These are phyloP conservation scores for Eueremaeus valkanovi DNA, from an alignment of 2,888 invertebrate genomes.

Conservation along the genomic window DNA sequence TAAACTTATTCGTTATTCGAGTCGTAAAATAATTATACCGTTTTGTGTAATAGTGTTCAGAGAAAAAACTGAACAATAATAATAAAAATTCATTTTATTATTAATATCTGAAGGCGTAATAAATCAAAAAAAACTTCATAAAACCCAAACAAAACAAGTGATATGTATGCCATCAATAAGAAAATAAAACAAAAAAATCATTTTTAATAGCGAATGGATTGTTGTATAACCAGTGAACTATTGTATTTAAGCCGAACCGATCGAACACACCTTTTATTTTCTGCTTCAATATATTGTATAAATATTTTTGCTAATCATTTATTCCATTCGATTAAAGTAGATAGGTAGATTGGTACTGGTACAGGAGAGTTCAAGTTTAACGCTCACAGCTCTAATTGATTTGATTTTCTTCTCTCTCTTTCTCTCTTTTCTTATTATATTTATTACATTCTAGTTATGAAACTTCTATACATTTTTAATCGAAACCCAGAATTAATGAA, in stretches of 20 bases:
- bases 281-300: not conserved
- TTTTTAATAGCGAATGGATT: not conserved
- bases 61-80: slow-evolving; percentile 2
- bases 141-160: slow-evolving; percentile 22
- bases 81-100: not conserved
- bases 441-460: no score
- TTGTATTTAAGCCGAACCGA: not conserved
- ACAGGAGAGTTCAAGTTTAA: not conserved
- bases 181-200: not conserved
- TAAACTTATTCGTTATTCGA: not conserved
- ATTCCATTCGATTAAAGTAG: not conserved
- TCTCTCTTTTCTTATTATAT: no score
- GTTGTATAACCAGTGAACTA: slow-evolving; percentile 8
- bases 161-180: slow-evolving; percentile 28
- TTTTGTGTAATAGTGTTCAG: not conserved
- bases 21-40: not conserved
- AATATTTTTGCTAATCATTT: no score
- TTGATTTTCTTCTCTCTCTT: not conserved
- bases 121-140: slow-evolving; percentile 24
- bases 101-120: slow-evolving; percentile 18
- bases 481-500: no score
- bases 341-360: no score
- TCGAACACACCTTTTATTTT: not conserved
- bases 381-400: not conserved
- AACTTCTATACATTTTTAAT: no score